Percentiles rank a stretch among this genome's conserved stretches.
These are phyloP conservation scores for Brienomyrus longianalis DNA, from an alignment of 2,113 vertebrate species.

Conservation along the genomic window DNA sequence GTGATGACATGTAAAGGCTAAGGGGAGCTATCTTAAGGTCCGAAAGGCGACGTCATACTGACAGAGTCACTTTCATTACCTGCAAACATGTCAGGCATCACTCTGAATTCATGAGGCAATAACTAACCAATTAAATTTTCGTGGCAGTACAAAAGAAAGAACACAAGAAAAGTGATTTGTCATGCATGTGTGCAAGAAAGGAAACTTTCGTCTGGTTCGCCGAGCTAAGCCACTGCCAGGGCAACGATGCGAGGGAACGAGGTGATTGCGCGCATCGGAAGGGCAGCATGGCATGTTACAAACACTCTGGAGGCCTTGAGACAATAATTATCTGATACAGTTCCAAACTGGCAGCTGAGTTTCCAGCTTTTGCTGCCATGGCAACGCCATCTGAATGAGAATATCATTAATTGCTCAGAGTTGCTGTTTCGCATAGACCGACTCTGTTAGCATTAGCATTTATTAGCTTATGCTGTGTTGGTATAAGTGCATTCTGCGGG, in stretches of 20 bases:
- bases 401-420: conserved; percentile 1
- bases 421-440: neutral
- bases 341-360: conserved; percentile 8
- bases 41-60: neutral
- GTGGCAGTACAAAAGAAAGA: neutral
- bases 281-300: neutral
- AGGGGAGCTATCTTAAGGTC: neutral
- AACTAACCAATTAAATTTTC: neutral
- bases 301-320: conserved; percentile 3
- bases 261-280: neutral
- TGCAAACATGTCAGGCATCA: neutral
- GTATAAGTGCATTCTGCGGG: neutral
- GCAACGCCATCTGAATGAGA: conserved; percentile 4
- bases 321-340: conserved; percentile 13
- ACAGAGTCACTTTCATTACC: too few species aligned
- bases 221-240: neutral
- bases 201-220: neutral
- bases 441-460: neutral
- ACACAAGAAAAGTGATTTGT: neutral
- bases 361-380: conserved; percentile 10
- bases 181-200: neutral
- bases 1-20: neutral
- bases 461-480: neutral
- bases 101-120: neutral
- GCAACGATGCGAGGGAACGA: neutral